Conservation (phyloP, 1,140 invertebrate species). For the Neodiprion virginianus region DNA sequence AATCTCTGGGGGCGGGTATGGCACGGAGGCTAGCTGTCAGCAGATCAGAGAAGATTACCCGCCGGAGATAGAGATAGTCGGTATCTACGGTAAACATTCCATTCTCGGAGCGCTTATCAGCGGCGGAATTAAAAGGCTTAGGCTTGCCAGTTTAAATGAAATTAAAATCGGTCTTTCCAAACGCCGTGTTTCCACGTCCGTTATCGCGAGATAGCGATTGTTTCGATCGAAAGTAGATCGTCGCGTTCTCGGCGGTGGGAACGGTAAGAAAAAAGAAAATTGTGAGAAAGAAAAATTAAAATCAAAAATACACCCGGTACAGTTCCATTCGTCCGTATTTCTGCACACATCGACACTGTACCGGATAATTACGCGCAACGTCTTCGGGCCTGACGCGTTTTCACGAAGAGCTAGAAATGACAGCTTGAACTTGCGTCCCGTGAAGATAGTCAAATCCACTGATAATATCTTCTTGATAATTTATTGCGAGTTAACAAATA, state of each 20-base stretch:
- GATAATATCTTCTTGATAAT: too few species aligned
- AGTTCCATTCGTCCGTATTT: too few species aligned
- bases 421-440: too few species aligned
- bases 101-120: conserved; percentile 19
- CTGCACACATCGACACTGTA: too few species aligned
- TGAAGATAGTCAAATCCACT: too few species aligned
- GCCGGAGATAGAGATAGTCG: conserved; percentile 15
- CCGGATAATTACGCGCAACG: too few species aligned
- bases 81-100: conserved; percentile 20
- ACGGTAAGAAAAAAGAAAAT: too few species aligned
- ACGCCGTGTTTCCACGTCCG: conserved; percentile 6
- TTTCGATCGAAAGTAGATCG: conserved; percentile 6
- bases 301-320: too few species aligned
- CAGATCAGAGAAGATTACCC: conserved; percentile 17
- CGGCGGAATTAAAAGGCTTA: conserved; percentile 22
- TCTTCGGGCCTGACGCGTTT: too few species aligned
- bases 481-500: too few species aligned
- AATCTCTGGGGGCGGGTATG: conserved; percentile 10
- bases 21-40: conserved; percentile 13
- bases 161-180: conserved; percentile 17
- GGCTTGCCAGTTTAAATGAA: conserved; percentile 17
- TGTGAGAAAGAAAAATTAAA: too few species aligned
- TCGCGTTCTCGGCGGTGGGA: not conserved
- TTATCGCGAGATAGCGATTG: conserved; percentile 13
- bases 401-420: too few species aligned